Base-by-base conservation (phyloP, 2,888 invertebrate genomes). In the Drosophila nr. medialis region DNA sequence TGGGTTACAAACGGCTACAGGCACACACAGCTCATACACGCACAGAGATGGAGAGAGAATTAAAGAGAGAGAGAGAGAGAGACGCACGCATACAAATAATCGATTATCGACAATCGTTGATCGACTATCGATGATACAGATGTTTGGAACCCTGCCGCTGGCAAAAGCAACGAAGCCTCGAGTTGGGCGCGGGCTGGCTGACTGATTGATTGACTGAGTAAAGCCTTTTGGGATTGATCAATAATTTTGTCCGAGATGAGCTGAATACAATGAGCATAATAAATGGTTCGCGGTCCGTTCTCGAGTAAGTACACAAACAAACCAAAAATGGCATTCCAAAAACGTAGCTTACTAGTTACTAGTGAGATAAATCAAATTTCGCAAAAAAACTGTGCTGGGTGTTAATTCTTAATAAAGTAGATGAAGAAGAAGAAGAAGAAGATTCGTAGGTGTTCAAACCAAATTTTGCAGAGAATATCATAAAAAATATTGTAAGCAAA, bases 141-240 rank as follows among this genome's bases (percentile, higher is more conserved):
- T 56, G 51, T 51, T 51, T 59, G 64, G 56, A 61, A 69, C 64
- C 45, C 59, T 72, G 70, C 59, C 61, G 38, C 51, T 65, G 64
- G 59, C 36, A 49, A 48, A 49, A 49, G 55, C 72, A 72, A 69
- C 67, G 67, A 66, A 69, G 72, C 80, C 67, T 71, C 71, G 90
- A 90, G 86, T 73, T 88, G 92, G 91, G 91, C 90, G 92, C 91
- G 91, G 92, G 91, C 89, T 91, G 92, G 92, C 92, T 92, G 92
- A 91, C 45, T 55, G 49, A 73, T 10, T 11, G 38, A 34, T 68
- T 48, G 2, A 56, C 2, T 48, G 27, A 36, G 2, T 45, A 2
- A 24, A 45, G 45, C 24, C 15, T 24, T 24, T 45, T 15, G 10
- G 11, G 53, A 32, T 59, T 62, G 42, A 34, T 72, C 53, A 6